phyloP scores from a whole-genome alignment of 2,113 vertebrate species.

The Pelmatolapia mariae region DNA sequence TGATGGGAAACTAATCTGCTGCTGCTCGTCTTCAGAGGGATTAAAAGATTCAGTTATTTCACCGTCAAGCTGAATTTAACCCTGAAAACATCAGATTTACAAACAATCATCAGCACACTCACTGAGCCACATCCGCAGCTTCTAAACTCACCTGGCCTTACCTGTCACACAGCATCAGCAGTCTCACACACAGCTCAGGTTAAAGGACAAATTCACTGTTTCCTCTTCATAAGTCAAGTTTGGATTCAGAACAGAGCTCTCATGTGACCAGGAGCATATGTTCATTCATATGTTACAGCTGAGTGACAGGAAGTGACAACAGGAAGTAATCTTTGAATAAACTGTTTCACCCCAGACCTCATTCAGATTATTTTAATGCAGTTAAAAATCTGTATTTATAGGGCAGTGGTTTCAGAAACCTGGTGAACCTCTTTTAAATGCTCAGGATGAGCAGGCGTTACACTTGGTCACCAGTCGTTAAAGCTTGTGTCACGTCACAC shows the following conservation, averaged over 20 bases:
- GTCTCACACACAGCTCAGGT: neutral
- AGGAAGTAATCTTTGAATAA: neutral
- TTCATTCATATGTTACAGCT: neutral
- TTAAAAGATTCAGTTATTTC: slow-evolving; percentile 13
- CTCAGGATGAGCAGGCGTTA: neutral
- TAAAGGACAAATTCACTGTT: neutral
- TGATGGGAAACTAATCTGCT: slow-evolving; percentile 29
- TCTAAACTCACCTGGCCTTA: neutral
- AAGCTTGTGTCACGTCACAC: neutral
- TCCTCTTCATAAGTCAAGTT: neutral
- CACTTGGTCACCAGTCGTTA: neutral
- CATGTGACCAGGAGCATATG: neutral
- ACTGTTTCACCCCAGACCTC: neutral
- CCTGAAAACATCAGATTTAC: neutral
- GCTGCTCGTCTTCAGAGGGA: neutral
- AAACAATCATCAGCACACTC: neutral
- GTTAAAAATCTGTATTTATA: neutral
- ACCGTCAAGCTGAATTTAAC: neutral
- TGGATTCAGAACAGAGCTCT: neutral
- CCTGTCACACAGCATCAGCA: neutral
- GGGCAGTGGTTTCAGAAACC: neutral
- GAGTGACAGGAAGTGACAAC: neutral
- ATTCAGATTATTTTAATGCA: neutral
- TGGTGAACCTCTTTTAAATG: neutral
- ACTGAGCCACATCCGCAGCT: neutral